phyloP scores from a whole-genome alignment of 2,888 invertebrate genomes.

The Thymelicus acteon region DNA sequence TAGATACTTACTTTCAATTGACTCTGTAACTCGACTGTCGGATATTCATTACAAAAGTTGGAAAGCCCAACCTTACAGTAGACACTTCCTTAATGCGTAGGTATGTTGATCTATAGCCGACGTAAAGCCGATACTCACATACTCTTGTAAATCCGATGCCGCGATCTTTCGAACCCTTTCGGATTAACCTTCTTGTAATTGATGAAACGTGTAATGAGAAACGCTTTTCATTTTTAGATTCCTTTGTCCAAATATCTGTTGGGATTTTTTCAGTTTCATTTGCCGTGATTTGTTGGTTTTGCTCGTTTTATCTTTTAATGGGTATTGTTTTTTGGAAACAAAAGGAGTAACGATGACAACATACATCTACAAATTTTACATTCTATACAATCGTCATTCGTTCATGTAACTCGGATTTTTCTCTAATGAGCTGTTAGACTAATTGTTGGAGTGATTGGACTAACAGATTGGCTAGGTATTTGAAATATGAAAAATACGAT shows the following conservation, averaged over 20 bases:
- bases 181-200: slow-evolving; percentile 15
- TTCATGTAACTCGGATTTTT: too few species aligned
- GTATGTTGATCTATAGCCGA: too few species aligned
- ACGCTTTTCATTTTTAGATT: slow-evolving; percentile 12
- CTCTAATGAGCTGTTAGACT: too few species aligned
- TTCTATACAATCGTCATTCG: background rate
- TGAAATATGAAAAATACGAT: too few species aligned
- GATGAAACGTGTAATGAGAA: slow-evolving; percentile 22
- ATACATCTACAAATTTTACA: background rate
- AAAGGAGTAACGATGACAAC: background rate
- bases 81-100: too few species aligned
- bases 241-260: background rate
- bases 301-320: background rate
- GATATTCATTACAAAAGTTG: too few species aligned
- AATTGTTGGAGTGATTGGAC: too few species aligned
- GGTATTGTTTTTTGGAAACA: slow-evolving; percentile 1
- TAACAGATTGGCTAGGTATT: too few species aligned
- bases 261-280: background rate
- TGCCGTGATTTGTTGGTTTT: background rate
- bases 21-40: too few species aligned
- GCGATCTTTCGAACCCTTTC: slow-evolving; percentile 18
- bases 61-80: too few species aligned
- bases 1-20: too few species aligned
- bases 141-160: background rate
- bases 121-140: background rate